A percentile compares a stretch with the other conserved stretches of the same genome.
Evolutionary conservation across 2,888 invertebrate species (phyloP).

Genomic region (Neoscelio sp.): DNA sequence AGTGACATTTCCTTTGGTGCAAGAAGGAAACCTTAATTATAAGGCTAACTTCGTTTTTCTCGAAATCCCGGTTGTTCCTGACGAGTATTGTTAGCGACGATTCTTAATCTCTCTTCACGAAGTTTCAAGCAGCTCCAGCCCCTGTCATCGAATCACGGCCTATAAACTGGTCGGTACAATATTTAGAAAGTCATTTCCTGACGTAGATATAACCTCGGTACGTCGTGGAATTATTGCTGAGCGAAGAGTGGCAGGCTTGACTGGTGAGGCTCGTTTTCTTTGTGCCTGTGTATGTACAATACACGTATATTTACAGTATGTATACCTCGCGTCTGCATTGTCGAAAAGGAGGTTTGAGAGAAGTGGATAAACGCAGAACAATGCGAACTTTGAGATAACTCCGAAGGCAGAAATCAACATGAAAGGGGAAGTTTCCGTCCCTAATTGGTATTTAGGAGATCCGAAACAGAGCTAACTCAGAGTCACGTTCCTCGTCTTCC

Average conservation of each 20-base stretch:
- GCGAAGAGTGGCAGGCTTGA: constrained; percentile 73
- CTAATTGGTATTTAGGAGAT: constrained; percentile 83
- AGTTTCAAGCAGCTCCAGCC: constrained; percentile 58
- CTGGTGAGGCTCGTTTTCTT: constrained; percentile 59
- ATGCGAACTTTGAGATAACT: constrained; percentile 82
- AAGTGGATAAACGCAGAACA: constrained; percentile 76
- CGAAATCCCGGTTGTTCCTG: constrained; percentile 45
- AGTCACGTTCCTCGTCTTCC: constrained; percentile 69
- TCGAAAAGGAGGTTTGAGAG: constrained; percentile 52
- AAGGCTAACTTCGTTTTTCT: constrained; percentile 59
- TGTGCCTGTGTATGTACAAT: constrained; percentile 42
- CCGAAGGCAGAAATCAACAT: constrained; percentile 80
- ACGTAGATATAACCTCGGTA: constrained; percentile 70
- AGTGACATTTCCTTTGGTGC: constrained; percentile 13
- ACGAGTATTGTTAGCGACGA: constrained; percentile 62
- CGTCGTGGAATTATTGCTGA: constrained; percentile 75
- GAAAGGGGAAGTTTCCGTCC: constrained; percentile 82
- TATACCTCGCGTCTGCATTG: constrained; percentile 63
- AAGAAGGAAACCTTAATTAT: constrained; percentile 63
- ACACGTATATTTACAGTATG: constrained; percentile 60
- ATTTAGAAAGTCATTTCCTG: constrained; percentile 74
- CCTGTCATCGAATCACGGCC: constrained; percentile 67
- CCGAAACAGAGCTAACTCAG: constrained; percentile 78
- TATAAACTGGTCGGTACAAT: constrained; percentile 72
- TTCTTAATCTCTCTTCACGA: constrained; percentile 67